phyloP scores from a whole-genome alignment of 2,888 invertebrate genomes.

The Epinotia brunnichana region DNA sequence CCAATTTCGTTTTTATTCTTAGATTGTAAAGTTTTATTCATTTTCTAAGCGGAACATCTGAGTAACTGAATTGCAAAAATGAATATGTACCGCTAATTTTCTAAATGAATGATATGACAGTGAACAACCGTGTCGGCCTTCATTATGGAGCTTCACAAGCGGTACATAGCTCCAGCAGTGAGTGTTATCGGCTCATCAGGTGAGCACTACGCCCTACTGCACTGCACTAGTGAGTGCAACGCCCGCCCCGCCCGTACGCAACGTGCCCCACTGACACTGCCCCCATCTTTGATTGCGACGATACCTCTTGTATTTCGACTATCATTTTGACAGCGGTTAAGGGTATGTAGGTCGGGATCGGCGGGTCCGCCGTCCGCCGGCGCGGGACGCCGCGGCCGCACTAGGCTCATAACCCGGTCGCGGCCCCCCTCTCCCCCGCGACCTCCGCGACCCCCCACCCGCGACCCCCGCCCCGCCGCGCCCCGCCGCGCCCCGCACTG shows the following conservation, averaged over 20 bases:
- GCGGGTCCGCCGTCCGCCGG: slow-evolving; percentile 71
- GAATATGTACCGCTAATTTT: slow-evolving; percentile 9
- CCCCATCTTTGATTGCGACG: slow-evolving; percentile 79
- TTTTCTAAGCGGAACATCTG: not conserved
- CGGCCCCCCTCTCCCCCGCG: slow-evolving; percentile 55
- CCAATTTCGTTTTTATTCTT: not conserved
- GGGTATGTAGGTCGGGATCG: slow-evolving; percentile 33
- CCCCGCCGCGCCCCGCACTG: slow-evolving; percentile 67
- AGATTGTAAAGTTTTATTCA: not conserved
- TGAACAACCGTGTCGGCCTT: slow-evolving; percentile 26
- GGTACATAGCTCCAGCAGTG: not conserved
- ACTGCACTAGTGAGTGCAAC: slow-evolving; percentile 80
- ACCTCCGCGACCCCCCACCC: slow-evolving; percentile 52
- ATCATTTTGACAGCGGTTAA: slow-evolving; percentile 66
- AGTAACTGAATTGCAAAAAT: not conserved
- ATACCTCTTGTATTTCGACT: slow-evolving; percentile 81
- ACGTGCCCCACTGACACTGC: slow-evolving; percentile 82
- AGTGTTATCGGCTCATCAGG: slow-evolving; percentile 5
- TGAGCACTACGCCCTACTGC: slow-evolving; percentile 54
- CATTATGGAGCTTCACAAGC: not conserved
- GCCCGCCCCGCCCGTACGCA: slow-evolving; percentile 69
- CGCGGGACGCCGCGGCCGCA: slow-evolving; percentile 79
- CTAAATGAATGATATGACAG: slow-evolving; percentile 24
- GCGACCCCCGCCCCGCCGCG: slow-evolving; percentile 45
- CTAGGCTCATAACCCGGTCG: slow-evolving; percentile 78